Percentiles rank a stretch among this genome's conserved stretches.
These are phyloP conservation scores for Drosophila mettleri DNA, from an alignment of 2,888 invertebrate species.

Conservation along the genomic window DNA sequence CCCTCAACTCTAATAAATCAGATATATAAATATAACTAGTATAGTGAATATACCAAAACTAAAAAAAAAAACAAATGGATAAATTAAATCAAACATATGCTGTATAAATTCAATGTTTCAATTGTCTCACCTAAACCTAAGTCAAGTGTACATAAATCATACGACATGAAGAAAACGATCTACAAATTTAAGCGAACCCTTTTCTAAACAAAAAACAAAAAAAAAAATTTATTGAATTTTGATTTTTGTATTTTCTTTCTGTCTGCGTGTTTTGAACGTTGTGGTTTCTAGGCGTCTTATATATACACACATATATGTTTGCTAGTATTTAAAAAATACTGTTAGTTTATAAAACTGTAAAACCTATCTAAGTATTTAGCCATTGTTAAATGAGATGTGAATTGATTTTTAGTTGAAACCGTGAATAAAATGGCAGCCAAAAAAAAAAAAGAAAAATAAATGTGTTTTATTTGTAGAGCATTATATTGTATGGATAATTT, in stretches of 20 bases:
- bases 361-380: constrained; percentile 51
- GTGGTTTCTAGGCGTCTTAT: constrained; percentile 56
- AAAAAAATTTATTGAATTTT: not conserved
- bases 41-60: constrained; percentile 16
- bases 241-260: constrained; percentile 3
- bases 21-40: constrained; percentile 16
- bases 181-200: constrained; percentile 33
- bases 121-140: constrained; percentile 53
- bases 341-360: constrained; percentile 65
- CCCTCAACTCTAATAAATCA: constrained; percentile 8
- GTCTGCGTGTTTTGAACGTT: constrained; percentile 42
- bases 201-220: constrained; percentile 3
- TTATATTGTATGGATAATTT: too few species aligned
- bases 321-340: constrained; percentile 31
- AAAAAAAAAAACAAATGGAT: not conserved
- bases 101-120: constrained; percentile 48
- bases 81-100: constrained; percentile 40
- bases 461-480: constrained; percentile 25
- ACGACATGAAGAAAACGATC: constrained; percentile 17
- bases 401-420: constrained; percentile 57
- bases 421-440: constrained; percentile 64
- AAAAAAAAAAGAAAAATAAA: constrained; percentile 52
- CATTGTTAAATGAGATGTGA: constrained; percentile 50
- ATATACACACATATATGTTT: constrained; percentile 17
- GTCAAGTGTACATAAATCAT: constrained; percentile 71